Evolutionary conservation across 2,888 invertebrate species (phyloP).

Genomic region (Cataglyphis albicans): DNA sequence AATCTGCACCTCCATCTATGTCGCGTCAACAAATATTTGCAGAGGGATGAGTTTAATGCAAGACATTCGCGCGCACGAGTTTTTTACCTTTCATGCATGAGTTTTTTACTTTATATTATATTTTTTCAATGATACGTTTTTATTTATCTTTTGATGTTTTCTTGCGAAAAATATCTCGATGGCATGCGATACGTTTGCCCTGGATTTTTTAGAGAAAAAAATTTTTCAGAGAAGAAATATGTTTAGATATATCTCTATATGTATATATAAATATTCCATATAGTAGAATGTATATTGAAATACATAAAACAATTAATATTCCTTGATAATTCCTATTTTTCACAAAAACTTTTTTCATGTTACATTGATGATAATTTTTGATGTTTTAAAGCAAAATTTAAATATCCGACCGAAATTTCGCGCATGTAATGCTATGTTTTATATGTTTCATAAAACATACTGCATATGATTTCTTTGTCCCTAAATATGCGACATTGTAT

Average conservation of each 20-base stretch:
- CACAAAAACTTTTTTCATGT: not conserved
- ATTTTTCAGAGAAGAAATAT: not conserved
- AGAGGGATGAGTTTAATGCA: not conserved
- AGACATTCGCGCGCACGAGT: not conserved
- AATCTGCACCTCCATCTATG: not conserved
- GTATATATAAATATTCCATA: not conserved
- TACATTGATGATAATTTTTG: not conserved
- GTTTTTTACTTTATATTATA: not conserved
- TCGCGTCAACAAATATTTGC: not conserved
- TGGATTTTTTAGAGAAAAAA: not conserved
- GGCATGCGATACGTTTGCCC: not conserved
- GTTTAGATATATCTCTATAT: not conserved
- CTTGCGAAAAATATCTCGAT: not conserved
- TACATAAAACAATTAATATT: not conserved
- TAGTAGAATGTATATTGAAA: not conserved
- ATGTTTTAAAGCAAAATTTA: not conserved
- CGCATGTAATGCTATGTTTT: not conserved
- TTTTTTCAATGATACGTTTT: slow-evolving; percentile 4
- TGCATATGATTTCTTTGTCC: not conserved
- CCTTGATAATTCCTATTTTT: not conserved
- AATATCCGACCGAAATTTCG: not conserved
- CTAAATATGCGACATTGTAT: not conserved
- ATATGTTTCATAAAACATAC: not conserved
- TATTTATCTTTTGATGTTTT: not conserved
- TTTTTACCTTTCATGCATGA: slow-evolving; percentile 6